phyloP scores from a whole-genome alignment of 2,113 vertebrate species.

The Galemys pyrenaicus region DNA sequence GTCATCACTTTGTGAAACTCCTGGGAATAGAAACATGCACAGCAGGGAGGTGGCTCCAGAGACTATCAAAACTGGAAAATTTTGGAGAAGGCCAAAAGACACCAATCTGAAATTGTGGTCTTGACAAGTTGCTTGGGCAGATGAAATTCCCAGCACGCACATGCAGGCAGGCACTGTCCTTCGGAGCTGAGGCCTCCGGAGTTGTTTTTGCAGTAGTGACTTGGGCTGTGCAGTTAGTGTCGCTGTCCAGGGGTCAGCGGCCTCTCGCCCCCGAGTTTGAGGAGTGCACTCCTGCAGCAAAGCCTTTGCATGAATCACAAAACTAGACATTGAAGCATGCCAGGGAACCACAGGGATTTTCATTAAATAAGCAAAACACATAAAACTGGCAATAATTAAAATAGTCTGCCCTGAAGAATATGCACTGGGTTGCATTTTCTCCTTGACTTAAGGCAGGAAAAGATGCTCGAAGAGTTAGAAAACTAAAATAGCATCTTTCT shows the following conservation, averaged over 20 bases:
- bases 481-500: slow-evolving; percentile 8
- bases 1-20: not conserved
- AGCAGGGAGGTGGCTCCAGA: not conserved
- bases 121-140: not conserved
- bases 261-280: not conserved
- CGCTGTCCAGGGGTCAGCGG: not conserved
- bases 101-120: no score
- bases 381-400: slow-evolving; percentile 60
- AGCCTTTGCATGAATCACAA: not conserved
- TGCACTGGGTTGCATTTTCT: not conserved
- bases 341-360: slow-evolving; percentile 51
- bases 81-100: not conserved
- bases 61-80: not conserved
- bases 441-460: not conserved
- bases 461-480: not conserved
- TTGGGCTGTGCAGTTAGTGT: not conserved
- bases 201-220: no score
- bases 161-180: fast-evolving
- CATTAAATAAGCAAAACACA: slow-evolving; percentile 47
- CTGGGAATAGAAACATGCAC: not conserved
- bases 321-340: not conserved
- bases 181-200: fast-evolving
- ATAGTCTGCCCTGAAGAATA: slow-evolving; percentile 55
- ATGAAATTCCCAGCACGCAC: fast-evolving
- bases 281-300: not conserved